Conservation (phyloP, 1,140 invertebrate genomes). For the Rhyacophila brunnea region DNA sequence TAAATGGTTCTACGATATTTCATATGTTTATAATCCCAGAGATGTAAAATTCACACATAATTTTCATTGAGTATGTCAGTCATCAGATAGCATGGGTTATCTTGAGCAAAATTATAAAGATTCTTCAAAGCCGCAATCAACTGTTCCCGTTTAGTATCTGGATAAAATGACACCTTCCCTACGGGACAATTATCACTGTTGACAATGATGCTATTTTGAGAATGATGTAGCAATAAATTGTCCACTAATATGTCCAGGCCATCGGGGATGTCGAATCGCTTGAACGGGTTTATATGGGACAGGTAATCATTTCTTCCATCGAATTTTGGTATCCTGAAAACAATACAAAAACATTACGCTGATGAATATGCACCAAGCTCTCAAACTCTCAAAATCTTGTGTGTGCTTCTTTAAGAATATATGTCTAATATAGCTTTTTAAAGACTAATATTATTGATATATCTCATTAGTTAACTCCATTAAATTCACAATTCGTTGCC, state of each 20-base stretch:
- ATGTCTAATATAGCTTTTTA: too few relatives aligned
- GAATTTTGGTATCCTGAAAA: slow-evolving; percentile 24
- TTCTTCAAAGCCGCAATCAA: background rate
- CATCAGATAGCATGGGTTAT: slow-evolving; percentile 20
- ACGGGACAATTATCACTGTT: too few relatives aligned
- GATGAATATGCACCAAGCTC: too few relatives aligned
- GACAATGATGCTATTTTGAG: too few relatives aligned
- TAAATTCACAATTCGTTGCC: too few relatives aligned
- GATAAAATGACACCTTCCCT: background rate
- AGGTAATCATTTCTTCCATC: slow-evolving; percentile 14
- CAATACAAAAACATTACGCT: background rate
- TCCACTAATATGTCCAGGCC: slow-evolving; percentile 9
- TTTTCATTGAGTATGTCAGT: slow-evolving; percentile 14
- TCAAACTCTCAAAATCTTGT: too few relatives aligned
- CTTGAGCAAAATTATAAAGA: slow-evolving; percentile 15
- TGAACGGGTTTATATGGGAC: slow-evolving; percentile 21
- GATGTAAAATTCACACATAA: background rate
- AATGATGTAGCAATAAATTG: slow-evolving; percentile 5
- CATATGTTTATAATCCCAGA: too few relatives aligned
- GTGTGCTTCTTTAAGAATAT: too few relatives aligned
- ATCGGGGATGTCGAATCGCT: slow-evolving; percentile 23
- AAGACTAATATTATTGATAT: too few relatives aligned
- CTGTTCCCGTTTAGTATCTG: background rate
- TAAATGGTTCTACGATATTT: too few relatives aligned
- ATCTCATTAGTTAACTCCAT: too few relatives aligned